Evolutionary conservation across 1,140 invertebrate species (phyloP).

Genomic region (Drosophila lacteicornis): DNA sequence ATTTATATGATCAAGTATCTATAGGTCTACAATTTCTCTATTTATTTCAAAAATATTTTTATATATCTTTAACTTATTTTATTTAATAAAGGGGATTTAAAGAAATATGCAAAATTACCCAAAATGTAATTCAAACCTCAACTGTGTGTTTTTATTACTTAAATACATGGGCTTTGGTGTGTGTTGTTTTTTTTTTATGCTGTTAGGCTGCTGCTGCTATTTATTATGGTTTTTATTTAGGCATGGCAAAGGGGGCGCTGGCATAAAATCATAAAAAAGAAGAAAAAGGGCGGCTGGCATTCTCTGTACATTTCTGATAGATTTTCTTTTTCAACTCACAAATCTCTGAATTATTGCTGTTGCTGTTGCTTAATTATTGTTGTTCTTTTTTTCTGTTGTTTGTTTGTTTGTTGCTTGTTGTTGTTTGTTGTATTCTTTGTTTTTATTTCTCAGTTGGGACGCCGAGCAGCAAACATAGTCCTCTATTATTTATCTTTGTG

Average conservation of each 20-base stretch:
- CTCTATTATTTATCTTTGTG: conserved; percentile 2
- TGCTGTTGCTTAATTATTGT: conserved; percentile 31
- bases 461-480: conserved; percentile 57
- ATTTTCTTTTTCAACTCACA: conserved; percentile 57
- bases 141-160: conserved; percentile 26
- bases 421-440: conserved; percentile 10
- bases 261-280: conserved; percentile 27
- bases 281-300: conserved; percentile 26
- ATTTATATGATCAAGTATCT: too few relatives aligned
- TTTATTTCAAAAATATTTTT: too few relatives aligned
- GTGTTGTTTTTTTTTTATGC: conserved; percentile 21
- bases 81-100: too few relatives aligned
- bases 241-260: conserved; percentile 54
- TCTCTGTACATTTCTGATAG: conserved; percentile 56
- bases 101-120: too few relatives aligned
- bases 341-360: conserved; percentile 50
- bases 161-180: neutral
- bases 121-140: neutral
- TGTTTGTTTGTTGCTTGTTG: conserved; percentile 11
- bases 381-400: conserved; percentile 22
- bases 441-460: conserved; percentile 44
- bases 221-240: conserved; percentile 20
- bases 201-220: conserved; percentile 36
- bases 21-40: too few relatives aligned
- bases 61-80: too few relatives aligned